phyloP scores from a whole-genome alignment of 1,140 invertebrate species.

The Panonychus citri region DNA sequence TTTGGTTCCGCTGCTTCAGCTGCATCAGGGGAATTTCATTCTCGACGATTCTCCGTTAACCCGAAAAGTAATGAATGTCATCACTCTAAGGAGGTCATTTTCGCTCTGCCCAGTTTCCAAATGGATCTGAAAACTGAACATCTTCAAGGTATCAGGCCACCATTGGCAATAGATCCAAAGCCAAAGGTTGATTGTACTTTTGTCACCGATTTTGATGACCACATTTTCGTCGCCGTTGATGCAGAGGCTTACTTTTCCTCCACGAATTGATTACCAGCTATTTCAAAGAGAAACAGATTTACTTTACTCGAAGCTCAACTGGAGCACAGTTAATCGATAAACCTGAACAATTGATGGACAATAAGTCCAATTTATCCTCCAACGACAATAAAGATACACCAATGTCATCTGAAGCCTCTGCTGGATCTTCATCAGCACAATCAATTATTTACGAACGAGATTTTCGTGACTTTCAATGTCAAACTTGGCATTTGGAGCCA shows the following conservation, averaged over 20 bases:
- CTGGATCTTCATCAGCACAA: background rate
- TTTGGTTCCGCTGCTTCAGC: background rate
- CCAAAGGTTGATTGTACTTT: slow-evolving; percentile 84
- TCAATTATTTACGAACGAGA: background rate
- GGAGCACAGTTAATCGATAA: background rate
- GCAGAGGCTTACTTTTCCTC: slow-evolving; percentile 92
- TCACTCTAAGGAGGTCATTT: slow-evolving; percentile 84
- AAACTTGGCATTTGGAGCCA: slow-evolving; percentile 80
- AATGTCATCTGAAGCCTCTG: too few relatives aligned
- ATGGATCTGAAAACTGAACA: slow-evolving; percentile 81
- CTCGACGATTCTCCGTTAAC: slow-evolving; percentile 1
- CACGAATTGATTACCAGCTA: slow-evolving; percentile 91
- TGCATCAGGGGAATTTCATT: background rate
- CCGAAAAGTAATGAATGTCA: slow-evolving; percentile 48
- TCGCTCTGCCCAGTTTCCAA: slow-evolving; percentile 72
- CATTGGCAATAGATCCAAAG: slow-evolving; percentile 40
- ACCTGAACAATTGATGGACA: background rate
- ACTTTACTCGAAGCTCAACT: slow-evolving; percentile 17
- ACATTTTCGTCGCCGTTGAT: slow-evolving; percentile 91
- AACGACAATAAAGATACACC: too few relatives aligned
- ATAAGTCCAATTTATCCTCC: background rate
- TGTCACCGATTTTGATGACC: slow-evolving; percentile 92
- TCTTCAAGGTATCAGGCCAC: slow-evolving; percentile 42
- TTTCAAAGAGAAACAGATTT: slow-evolving; percentile 65
- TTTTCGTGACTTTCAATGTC: slow-evolving; percentile 3